Percentiles rank a stretch among this genome's conserved stretches.
Evolutionary conservation across 1,140 invertebrate genomes (phyloP).

Genomic region (Teleogryllus occipitalis): DNA sequence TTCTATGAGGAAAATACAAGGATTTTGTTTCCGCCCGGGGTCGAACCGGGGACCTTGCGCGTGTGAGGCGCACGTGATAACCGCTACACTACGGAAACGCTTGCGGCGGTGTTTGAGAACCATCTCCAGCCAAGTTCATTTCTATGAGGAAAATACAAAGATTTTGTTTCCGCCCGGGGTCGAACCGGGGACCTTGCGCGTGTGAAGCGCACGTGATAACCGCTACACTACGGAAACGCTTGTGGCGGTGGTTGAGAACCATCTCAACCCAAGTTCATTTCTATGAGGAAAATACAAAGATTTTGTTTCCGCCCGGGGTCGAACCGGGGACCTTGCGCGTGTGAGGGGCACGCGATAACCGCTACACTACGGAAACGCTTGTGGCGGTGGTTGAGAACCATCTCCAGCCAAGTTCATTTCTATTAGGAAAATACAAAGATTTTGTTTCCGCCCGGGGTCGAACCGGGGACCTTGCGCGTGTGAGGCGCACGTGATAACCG

Average conservation of each 20-base stretch:
- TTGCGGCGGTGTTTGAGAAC: no score
- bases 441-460: slow-evolving; percentile 23
- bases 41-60: slow-evolving; percentile 23
- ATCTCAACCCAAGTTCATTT: no score
- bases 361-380: slow-evolving; percentile 19
- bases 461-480: slow-evolving; percentile 23
- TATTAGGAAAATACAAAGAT: no score
- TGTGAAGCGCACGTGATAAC: slow-evolving; percentile 54
- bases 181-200: slow-evolving; percentile 52
- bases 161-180: no score
- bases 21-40: slow-evolving; percentile 23
- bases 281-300: no score
- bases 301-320: slow-evolving; percentile 18
- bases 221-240: slow-evolving; percentile 44
- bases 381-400: no score
- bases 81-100: slow-evolving; percentile 23
- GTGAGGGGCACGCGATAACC: slow-evolving; percentile 16
- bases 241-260: no score
- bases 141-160: no score
- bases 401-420: no score
- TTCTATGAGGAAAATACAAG: no score
- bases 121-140: no score
- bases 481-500: slow-evolving; percentile 22
- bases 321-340: slow-evolving; percentile 18
- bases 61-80: slow-evolving; percentile 23